Base-by-base conservation (phyloP, 2,888 invertebrate genomes). In the Cryptocephalus moraei region DNA sequence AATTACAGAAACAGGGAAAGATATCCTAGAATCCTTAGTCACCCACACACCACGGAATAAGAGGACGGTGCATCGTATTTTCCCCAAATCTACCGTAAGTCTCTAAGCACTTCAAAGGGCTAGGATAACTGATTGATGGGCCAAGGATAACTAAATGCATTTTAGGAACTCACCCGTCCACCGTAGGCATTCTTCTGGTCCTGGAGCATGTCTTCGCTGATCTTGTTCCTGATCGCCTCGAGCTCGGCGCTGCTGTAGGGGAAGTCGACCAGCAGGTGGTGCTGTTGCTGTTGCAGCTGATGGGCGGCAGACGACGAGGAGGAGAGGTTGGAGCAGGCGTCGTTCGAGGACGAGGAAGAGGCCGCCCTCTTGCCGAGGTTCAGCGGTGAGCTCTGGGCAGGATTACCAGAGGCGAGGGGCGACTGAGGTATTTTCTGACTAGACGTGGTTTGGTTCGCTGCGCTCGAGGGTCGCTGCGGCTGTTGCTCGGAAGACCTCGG, bases 371-470 rank as follows among this genome's bases (percentile, higher is more conserved):
- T 56, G 14, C 55, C 56, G 32, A 56, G 48, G 44, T 56, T 51
- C 48, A 55, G 48, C 8, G 56, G 54, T 6, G 49, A 47, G 39
- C 50, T 52, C 43, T 51, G 53, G 32, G 52, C 48, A 1, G 1
- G 13, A 39, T 47, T 48, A 11, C 33, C 39, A 12, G 50, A 38
- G n/a, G 40, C 49, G 49, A 47, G 49, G 6, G 22, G 22, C 38
- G 49, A 56, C 47, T 65, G 68, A 65, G 66, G 66, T 65, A 65
- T 58, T 57, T 59, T 62, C 50, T 63, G 66, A 66, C 66, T 66
- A 65, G 67, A 62, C 22, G 22, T 22, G 22, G 22, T 22, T 22
- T 22, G 22, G 22, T 22, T 22, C 22, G 22, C 22, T 22, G 6
- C 22, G 22, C 22, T 22, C 22, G 22, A 22, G 22, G 22, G 22